A percentile compares a stretch with the other conserved stretches of the same genome.
phyloP scores from a whole-genome alignment of 2,888 invertebrate genomes.

The Halictus ligatus region DNA sequence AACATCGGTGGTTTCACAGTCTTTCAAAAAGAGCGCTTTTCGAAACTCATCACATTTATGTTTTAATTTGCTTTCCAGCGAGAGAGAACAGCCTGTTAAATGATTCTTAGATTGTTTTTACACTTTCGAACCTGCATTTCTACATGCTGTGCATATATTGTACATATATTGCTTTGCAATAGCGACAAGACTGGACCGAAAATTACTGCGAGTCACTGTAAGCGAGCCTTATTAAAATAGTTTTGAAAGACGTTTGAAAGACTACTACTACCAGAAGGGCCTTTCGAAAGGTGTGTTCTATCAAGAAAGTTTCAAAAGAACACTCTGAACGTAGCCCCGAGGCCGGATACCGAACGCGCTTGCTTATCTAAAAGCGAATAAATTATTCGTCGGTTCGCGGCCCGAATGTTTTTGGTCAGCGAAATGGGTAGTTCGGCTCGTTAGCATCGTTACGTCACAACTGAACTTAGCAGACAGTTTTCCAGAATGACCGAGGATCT shows the following conservation, averaged over 20 bases:
- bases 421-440: not conserved
- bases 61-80: not conserved
- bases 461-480: not conserved
- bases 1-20: no score
- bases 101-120: no score
- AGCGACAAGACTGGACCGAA: no score
- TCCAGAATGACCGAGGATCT: constrained; percentile 2
- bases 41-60: not conserved
- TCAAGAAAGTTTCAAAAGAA: not conserved
- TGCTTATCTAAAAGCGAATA: not conserved
- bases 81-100: no score
- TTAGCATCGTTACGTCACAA: not conserved
- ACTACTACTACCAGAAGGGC: no score
- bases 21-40: not conserved
- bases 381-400: not conserved
- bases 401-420: not conserved
- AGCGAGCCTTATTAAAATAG: no score
- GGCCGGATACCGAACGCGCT: not conserved
- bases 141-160: no score
- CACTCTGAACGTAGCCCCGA: not conserved
- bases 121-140: no score
- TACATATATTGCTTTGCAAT: no score
- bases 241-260: no score
- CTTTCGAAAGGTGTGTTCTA: not conserved
- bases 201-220: no score